Evolutionary conservation across 1,140 invertebrate genomes (phyloP).

Genomic region (Temnothorax nylanderi): DNA sequence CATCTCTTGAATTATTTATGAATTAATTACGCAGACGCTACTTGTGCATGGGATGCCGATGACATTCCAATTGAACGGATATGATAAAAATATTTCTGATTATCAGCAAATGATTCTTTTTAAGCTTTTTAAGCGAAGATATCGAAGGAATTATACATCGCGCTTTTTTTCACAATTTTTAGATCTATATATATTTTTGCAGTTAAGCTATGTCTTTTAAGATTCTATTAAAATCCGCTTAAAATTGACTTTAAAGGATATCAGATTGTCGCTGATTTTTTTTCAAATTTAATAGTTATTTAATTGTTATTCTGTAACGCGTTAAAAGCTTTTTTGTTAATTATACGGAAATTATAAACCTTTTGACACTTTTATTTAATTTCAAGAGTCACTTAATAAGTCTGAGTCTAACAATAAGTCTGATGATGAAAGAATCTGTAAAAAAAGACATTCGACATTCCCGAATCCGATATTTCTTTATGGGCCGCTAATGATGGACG

Average conservation of each 20-base stretch:
- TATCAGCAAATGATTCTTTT: neutral
- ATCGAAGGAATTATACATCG: neutral
- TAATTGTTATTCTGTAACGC: neutral
- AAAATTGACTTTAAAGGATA: neutral
- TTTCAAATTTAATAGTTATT: neutral
- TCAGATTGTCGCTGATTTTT: neutral
- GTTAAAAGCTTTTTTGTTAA: neutral
- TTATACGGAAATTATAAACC: neutral
- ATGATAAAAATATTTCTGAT: neutral
- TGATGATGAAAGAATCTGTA: neutral
- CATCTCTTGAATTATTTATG: constrained; percentile 14
- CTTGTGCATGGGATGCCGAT: neutral
- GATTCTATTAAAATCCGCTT: neutral
- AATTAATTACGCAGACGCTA: neutral
- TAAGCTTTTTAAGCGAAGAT: neutral
- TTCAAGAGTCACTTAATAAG: too few species aligned
- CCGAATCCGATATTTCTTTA: neutral
- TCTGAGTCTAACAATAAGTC: too few species aligned
- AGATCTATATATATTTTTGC: neutral
- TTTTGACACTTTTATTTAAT: neutral
- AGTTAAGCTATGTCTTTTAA: neutral
- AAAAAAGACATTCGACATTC: neutral
- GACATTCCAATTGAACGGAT: neutral
- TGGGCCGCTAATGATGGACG: neutral
- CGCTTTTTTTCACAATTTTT: neutral